Evolutionary conservation across 92 coral and sea anemone genomes (phyloP).

Genomic region (Epizoanthus ramosus): DNA sequence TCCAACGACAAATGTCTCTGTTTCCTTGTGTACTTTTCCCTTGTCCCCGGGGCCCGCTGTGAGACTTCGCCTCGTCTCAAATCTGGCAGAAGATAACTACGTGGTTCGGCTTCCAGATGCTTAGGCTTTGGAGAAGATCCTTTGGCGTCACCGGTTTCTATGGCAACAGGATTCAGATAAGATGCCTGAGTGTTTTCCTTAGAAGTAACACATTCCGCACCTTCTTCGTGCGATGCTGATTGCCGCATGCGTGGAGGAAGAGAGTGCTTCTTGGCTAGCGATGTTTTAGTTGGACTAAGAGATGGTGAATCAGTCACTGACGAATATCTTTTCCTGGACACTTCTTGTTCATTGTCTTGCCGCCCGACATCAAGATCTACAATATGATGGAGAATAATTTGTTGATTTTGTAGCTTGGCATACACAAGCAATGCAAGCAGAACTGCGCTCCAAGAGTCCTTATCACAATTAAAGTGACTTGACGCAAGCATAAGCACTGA

Average conservation of each 20-base stretch:
- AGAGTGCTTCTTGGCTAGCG: too few species aligned
- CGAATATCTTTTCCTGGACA: constrained; percentile 21
- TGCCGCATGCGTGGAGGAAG: too few species aligned
- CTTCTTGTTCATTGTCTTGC: constrained; percentile 7
- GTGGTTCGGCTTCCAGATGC: neutral
- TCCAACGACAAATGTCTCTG: neutral
- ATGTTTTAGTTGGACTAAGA: too few species aligned
- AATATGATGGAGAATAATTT: neutral
- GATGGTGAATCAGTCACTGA: constrained; percentile 1
- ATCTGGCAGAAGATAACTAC: constrained; percentile 26
- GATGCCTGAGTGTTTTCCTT: neutral
- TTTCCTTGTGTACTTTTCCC: neutral
- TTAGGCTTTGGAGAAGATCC: neutral
- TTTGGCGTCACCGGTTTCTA: neutral
- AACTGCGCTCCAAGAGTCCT: too few species aligned
- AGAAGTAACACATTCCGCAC: neutral
- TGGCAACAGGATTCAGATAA: constrained; percentile 9
- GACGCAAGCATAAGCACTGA: too few species aligned
- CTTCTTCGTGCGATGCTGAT: too few species aligned
- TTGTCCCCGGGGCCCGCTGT: neutral
- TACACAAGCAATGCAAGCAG: too few species aligned
- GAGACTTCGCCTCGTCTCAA: neutral
- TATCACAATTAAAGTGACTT: too few species aligned
- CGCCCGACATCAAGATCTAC: neutral
- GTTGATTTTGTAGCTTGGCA: neutral